Evolutionary conservation across 2,113 vertebrate genomes (phyloP), one percentile per base, ranked within the genome.

Genomic region (Scortum barcoo): DNA sequence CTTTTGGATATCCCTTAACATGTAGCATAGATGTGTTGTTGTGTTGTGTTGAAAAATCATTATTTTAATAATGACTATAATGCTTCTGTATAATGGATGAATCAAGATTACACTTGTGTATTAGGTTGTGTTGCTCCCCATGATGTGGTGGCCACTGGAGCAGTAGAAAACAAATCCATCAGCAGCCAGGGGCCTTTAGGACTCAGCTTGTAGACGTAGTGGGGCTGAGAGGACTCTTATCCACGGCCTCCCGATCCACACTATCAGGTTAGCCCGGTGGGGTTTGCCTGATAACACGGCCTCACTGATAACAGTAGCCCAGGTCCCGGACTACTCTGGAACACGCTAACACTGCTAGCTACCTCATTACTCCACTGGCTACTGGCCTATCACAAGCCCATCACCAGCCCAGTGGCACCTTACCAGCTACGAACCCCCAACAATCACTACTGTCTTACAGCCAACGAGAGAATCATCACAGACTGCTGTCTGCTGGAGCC

Each of bases 281-380:
- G 91, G 90, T 81, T 81, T 51, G 22, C 54, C 90, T 94, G 93
- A 94, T 94, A 95, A 89, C 82, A 48, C 58, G 22, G 84, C 17
- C 72, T 76, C 40, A 26, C 77, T 92, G 94, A 95, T 94, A 94
- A 93, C 81, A 85, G 83, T 36, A 88, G 86, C 80, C 70, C 81
- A 80, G 87, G 56, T 75, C 84, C 69, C 2, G 56, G 79, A 71
- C 78, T 75, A 81, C 56, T 70, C 65, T 81, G 78, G 75, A 82
- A 71, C 74, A 90, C 51, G 80, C 84, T 88, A 77, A 84, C 46
- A 53, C 68, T 51, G 57, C 88, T 89, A 90, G 87, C 87, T 92
- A 88, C 89, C 86, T 92, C 88, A 86, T 94, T 95, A 95, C 91
- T 79, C 84, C 46, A 71, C 83, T 66, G 83, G 85, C 92, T 93